Base-by-base conservation (phyloP, 2,888 invertebrate genomes). In the Melolontha melolontha region DNA sequence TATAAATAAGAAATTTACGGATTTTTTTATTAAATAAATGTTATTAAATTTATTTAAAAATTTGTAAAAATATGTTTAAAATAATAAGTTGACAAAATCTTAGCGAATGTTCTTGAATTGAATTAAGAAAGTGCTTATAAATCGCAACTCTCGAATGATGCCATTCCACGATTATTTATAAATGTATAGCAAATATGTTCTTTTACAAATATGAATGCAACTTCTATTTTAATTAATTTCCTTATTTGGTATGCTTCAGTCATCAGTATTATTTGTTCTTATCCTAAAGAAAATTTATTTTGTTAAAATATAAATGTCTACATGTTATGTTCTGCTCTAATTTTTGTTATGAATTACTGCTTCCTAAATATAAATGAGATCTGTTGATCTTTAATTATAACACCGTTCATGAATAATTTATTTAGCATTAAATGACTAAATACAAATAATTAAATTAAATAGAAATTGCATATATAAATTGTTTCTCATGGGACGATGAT, bases 1-100 rank as follows among this genome's bases (percentile, higher is more conserved):
- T 64, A 64, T 50, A 42, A 64, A 64, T 64, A 64, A 42, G 52
- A 64, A 64, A 64, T 54, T 64, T 64, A 59, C 42, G 5, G n/a
- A 10, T 17, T 29, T 29, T n/a, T 40, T 44, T 44, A 44, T 14
- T 8, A 12, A 14, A 62, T 47, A n/a, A n/a, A n/a, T n/a, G n/a
- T n/a, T n/a, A n/a, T 62, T 62, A 62, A 22, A 22, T 22, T 22
- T 22, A 2, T 22, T 2, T 2, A 22, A 22, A 22, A 2, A 4
- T 22, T 22, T 4, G 4, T 22, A 22, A 22, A 22, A 22, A 22
- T 22, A 2, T 22, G 22, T 22, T 1, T 4, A 22, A 22, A 22
- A 22, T 22, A 22, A n/a, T n/a, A n/a, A n/a, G n/a, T n/a, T n/a
- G n/a, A n/a, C n/a, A n/a, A n/a, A n/a, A n/a, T n/a, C n/a, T n/a